Evolutionary conservation across 2,888 invertebrate genomes (phyloP).

Genomic region (Sthenelais limicola): DNA sequence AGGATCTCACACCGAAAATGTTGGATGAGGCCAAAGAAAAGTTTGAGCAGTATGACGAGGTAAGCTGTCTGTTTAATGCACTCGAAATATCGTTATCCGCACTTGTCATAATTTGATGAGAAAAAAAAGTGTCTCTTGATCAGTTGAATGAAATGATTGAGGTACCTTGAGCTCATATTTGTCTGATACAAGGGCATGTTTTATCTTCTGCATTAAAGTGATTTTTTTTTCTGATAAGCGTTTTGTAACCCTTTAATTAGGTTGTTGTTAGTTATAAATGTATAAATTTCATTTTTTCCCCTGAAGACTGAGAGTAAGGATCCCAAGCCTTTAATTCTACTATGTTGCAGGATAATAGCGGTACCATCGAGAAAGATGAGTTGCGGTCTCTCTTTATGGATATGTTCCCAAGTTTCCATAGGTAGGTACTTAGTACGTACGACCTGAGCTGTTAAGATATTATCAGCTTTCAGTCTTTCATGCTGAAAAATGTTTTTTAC

Average conservation of each 20-base stretch:
- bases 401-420: conserved; percentile 68
- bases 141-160: too few species aligned
- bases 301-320: background rate
- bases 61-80: conserved; percentile 45
- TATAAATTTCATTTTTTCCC: background rate
- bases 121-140: too few species aligned
- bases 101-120: background rate
- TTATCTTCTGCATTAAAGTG: too few species aligned
- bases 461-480: too few species aligned
- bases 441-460: too few species aligned
- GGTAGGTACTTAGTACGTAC: conserved; percentile 51
- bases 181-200: too few species aligned
- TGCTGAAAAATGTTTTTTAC: too few species aligned
- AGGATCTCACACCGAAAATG: conserved; percentile 63
- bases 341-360: conserved; percentile 64
- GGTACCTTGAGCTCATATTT: too few species aligned
- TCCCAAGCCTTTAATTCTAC: background rate
- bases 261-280: background rate
- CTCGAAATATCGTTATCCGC: background rate
- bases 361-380: conserved; percentile 70
- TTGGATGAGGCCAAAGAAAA: conserved; percentile 65
- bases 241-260: background rate
- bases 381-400: conserved; percentile 66
- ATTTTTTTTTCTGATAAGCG: background rate
- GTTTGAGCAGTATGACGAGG: conserved; percentile 69